Conservation (phyloP, 2,888 invertebrate species). For the Heliconius hortense region DNA sequence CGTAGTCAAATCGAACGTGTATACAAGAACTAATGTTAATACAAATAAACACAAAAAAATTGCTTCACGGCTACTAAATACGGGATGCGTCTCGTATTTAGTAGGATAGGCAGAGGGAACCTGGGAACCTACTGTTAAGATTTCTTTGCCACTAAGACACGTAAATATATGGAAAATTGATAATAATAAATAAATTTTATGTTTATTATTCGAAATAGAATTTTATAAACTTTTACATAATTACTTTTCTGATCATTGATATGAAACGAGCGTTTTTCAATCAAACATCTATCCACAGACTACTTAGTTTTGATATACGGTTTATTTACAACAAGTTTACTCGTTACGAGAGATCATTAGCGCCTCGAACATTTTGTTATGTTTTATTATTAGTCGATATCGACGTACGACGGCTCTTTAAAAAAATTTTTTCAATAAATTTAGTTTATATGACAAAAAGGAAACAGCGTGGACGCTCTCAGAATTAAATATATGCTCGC, state of each 20-base stretch:
- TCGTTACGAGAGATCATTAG: slow-evolving; percentile 59
- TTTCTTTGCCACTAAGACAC: too few species aligned
- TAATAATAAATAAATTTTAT: not conserved
- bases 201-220: not conserved
- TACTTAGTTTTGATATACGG: slow-evolving; percentile 39
- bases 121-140: too few species aligned
- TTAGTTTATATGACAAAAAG: slow-evolving; percentile 75
- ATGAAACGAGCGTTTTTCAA: slow-evolving; percentile 20
- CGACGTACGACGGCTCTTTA: slow-evolving; percentile 55
- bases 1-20: not conserved
- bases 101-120: too few species aligned
- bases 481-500: slow-evolving; percentile 78
- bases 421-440: slow-evolving; percentile 67
- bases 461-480: slow-evolving; percentile 72
- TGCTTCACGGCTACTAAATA: too few species aligned
- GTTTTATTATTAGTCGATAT: slow-evolving; percentile 47
- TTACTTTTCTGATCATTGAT: slow-evolving; percentile 10
- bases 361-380: slow-evolving; percentile 52
- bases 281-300: slow-evolving; percentile 16
- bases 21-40: not conserved
- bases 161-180: not conserved
- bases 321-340: slow-evolving; percentile 55
- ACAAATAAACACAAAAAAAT: not conserved
- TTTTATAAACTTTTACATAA: not conserved
- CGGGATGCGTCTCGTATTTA: too few species aligned